A percentile compares a stretch with the other conserved stretches of the same genome.
Evolutionary conservation across 2,113 vertebrate species (phyloP).

Genomic region (Gila orcuttii): DNA sequence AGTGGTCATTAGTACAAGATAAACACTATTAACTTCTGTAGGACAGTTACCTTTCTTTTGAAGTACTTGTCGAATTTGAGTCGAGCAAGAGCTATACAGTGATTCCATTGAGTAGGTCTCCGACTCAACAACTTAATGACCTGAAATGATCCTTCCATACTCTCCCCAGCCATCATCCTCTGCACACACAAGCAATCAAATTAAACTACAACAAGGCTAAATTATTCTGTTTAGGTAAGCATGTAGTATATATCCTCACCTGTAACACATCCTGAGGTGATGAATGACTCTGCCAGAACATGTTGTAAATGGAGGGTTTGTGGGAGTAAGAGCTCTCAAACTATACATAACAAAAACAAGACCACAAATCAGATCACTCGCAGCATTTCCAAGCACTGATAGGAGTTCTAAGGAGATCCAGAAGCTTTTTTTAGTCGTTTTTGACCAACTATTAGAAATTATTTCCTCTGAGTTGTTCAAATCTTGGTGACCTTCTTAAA

Average conservation of each 20-base stretch:
- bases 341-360: slow-evolving; percentile 67
- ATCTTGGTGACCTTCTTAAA: neutral
- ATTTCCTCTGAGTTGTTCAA: neutral
- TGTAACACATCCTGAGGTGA: slow-evolving; percentile 88
- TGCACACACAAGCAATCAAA: slow-evolving; percentile 62
- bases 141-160: slow-evolving; percentile 94
- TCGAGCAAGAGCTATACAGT: slow-evolving; percentile 89
- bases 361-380: neutral
- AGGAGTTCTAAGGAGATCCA: too few relatives aligned
- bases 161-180: slow-evolving; percentile 91
- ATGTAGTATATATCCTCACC: slow-evolving; percentile 72
- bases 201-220: neutral
- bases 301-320: slow-evolving; percentile 93
- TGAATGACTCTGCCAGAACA: slow-evolving; percentile 92
- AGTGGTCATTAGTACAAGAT: neutral
- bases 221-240: neutral
- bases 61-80: slow-evolving; percentile 99
- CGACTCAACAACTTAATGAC: slow-evolving; percentile 91
- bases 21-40: neutral
- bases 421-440: neutral
- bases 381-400: neutral
- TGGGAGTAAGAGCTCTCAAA: slow-evolving; percentile 96
- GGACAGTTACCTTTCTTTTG: slow-evolving; percentile 87
- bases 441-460: neutral
- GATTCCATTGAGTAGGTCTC: slow-evolving; percentile 87